Percentiles rank a stretch among this genome's conserved stretches.
These are phyloP conservation scores for Portevinia maculata DNA, from an alignment of 2,888 invertebrate species.

Conservation along the genomic window DNA sequence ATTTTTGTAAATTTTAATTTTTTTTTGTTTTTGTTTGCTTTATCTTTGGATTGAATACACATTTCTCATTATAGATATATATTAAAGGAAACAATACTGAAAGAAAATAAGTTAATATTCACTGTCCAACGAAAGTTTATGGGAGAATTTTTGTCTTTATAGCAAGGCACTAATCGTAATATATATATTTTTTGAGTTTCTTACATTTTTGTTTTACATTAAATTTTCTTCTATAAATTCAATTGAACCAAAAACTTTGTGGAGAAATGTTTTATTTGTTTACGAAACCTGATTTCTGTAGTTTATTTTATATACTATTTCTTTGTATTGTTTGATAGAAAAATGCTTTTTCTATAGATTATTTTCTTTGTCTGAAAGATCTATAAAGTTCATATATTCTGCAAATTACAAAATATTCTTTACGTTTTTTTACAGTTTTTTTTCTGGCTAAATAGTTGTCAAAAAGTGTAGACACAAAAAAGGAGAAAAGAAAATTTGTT, in stretches of 20 bases:
- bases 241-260: constrained; percentile 42
- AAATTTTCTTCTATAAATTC: constrained; percentile 31
- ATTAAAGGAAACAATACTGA: constrained; percentile 56
- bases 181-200: constrained; percentile 41
- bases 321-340: constrained; percentile 27
- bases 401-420: constrained; percentile 67
- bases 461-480: constrained; percentile 28
- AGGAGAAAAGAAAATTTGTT: constrained; percentile 34
- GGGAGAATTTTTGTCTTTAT: constrained; percentile 58
- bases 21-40: constrained; percentile 43
- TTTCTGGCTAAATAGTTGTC: constrained; percentile 46
- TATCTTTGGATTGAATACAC: constrained; percentile 72
- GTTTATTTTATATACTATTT: constrained; percentile 38
- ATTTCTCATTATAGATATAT: constrained; percentile 29
- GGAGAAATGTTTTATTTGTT: constrained; percentile 51
- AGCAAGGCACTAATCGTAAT: constrained; percentile 74
- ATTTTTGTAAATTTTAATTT: constrained; percentile 35
- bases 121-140: constrained; percentile 42
- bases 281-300: constrained; percentile 67
- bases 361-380: constrained; percentile 36
- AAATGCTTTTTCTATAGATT: constrained; percentile 66
- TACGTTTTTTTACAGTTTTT: constrained; percentile 9
- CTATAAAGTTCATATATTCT: constrained; percentile 69
- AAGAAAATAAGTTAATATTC: constrained; percentile 40
- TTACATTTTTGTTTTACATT: constrained; percentile 15